A percentile compares a stretch with the other conserved stretches of the same genome.
Evolutionary conservation across 1,140 invertebrate species (phyloP).

Genomic region (Drosophila mauritiana): DNA sequence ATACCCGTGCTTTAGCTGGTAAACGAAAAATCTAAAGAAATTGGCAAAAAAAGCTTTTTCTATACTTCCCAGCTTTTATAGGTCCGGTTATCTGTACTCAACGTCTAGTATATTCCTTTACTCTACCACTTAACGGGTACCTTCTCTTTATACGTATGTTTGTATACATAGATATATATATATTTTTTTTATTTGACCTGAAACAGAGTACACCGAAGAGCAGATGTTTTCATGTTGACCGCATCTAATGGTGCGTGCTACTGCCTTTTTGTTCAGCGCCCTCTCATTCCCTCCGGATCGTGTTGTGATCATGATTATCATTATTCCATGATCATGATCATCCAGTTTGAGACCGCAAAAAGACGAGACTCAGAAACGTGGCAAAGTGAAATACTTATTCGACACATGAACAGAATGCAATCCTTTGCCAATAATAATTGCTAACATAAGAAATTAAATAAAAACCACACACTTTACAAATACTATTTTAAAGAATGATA

Average conservation of each 20-base stretch:
- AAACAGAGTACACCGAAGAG: constrained; percentile 52
- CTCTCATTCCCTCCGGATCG: constrained; percentile 4
- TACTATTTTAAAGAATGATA: too few relatives aligned
- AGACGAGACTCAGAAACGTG: constrained; percentile 35
- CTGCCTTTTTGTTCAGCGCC: constrained; percentile 63
- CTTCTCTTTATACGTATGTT: too few relatives aligned
- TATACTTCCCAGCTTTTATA: too few relatives aligned
- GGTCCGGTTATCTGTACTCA: too few relatives aligned
- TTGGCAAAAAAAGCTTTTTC: too few relatives aligned
- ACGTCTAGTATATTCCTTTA: too few relatives aligned
- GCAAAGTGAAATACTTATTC: constrained; percentile 19
- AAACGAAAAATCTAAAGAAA: too few relatives aligned
- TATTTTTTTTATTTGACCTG: constrained; percentile 53
- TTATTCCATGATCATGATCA: constrained; percentile 21
- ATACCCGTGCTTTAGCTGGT: too few relatives aligned
- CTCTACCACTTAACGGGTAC: too few relatives aligned
- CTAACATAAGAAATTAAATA: constrained; percentile 45
- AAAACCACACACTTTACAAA: too few relatives aligned
- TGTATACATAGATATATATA: too few relatives aligned
- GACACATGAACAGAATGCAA: constrained; percentile 37
- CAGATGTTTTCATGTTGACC: constrained; percentile 83
- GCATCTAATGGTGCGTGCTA: constrained; percentile 84
- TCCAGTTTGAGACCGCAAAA: constrained; percentile 57
- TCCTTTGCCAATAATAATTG: constrained; percentile 74
- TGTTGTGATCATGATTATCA: constrained; percentile 11